phyloP scores from a whole-genome alignment of 2,113 vertebrate species.

The Motacilla alba region DNA sequence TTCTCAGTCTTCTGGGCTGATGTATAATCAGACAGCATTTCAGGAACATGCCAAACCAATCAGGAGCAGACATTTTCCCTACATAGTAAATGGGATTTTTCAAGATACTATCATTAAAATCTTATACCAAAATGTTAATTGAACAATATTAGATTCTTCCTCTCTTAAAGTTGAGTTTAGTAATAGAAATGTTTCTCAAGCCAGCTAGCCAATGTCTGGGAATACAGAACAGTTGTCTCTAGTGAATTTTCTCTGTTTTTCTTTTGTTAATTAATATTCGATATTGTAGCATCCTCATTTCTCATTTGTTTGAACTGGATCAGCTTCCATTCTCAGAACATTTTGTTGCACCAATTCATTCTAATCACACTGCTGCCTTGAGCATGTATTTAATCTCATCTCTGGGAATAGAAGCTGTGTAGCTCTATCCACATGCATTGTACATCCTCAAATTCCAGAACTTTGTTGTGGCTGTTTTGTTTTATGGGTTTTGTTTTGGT shows the following conservation, averaged over 20 bases:
- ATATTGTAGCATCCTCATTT: conserved; percentile 50
- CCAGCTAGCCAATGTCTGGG: not conserved
- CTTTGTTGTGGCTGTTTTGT: not conserved
- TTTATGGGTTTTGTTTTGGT: not conserved
- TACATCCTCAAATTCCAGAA: not conserved
- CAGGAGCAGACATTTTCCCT: not conserved
- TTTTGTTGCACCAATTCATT: conserved; percentile 11
- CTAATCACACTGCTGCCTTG: conserved; percentile 37
- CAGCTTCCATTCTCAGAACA: conserved; percentile 38
- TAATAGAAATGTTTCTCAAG: conserved; percentile 11
- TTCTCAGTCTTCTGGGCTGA: not conserved
- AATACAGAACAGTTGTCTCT: conserved; percentile 28
- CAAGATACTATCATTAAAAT: not conserved
- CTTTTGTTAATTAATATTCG: conserved; percentile 51
- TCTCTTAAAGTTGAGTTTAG: conserved; percentile 24
- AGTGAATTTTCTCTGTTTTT: conserved; percentile 43
- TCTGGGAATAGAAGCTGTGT: not conserved
- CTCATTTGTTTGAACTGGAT: conserved; percentile 62
- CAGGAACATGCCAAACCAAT: not conserved
- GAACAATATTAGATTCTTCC: not conserved
- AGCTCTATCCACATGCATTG: not conserved
- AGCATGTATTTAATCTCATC: not conserved
- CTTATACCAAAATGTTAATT: conserved; percentile 6
- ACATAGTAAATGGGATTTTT: not conserved
- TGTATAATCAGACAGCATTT: not conserved